These are phyloP conservation scores for Nomada fucata DNA, from an alignment of 2,888 invertebrate genomes.

Conservation along the genomic window DNA sequence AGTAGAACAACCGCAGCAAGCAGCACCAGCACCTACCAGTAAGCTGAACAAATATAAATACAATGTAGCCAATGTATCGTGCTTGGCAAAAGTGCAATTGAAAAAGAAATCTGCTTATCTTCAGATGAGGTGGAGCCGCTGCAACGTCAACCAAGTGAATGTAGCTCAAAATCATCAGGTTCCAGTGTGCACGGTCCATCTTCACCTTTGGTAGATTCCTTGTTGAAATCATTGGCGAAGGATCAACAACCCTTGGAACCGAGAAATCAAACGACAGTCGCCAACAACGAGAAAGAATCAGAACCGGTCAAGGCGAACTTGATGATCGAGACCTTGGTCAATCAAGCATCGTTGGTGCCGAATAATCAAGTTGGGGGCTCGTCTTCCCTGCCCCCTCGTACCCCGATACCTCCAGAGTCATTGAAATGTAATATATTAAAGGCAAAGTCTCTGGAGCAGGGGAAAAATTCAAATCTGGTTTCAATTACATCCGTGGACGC, in stretches of 20 bases:
- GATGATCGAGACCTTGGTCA: constrained; percentile 85
- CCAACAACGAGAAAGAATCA: constrained; percentile 86
- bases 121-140: constrained; percentile 78
- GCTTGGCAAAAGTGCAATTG: no score
- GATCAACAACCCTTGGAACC: constrained; percentile 87
- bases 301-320: constrained; percentile 88
- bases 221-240: constrained; percentile 91
- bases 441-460: constrained; percentile 88
- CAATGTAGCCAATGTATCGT: constrained; percentile 3
- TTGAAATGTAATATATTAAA: constrained; percentile 98
- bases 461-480: constrained; percentile 82
- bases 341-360: constrained; percentile 86
- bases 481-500: constrained; percentile 83
- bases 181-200: constrained; percentile 83
- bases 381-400: constrained; percentile 83
- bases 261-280: constrained; percentile 86
- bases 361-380: constrained; percentile 89
- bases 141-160: constrained; percentile 80
- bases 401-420: constrained; percentile 94
- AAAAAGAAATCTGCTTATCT: constrained; percentile 14
- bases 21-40: constrained; percentile 72
- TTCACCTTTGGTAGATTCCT: constrained; percentile 87
- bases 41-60: constrained; percentile 72
- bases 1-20: constrained; percentile 76
- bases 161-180: constrained; percentile 83